Base-by-base conservation (phyloP, 30 jellyfish, hydroid and myxozoan species). In the Nemopilema nomurai region DNA sequence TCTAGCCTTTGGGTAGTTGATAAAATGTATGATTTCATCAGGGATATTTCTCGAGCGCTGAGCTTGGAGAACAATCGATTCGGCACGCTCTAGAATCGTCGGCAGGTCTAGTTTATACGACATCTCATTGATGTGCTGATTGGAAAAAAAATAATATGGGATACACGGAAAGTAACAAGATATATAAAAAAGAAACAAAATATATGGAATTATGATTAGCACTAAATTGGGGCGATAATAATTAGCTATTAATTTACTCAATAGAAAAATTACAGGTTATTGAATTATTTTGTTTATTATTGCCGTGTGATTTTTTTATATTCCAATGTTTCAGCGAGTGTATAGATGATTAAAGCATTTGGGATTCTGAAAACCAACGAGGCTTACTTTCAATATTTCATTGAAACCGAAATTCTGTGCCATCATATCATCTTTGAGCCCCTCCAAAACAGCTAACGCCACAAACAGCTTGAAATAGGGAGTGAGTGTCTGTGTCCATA, bases 401-500 rank as follows among this genome's bases (percentile, higher is more conserved):
- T 86, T 91, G 75, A 91, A 91, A 22, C 88, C 96, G 63, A 28
- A 91, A 62, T 85, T 75, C 21, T 82, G 71, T 0, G 87, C 71
- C 94, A 91, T 86, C 96, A 91, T 91, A 9, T 30, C 51, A 62
- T 91, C 96, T 76, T 71, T 91, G 67, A 86, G 90, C 76, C 90
- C 78, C 41, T 91, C 98, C 81, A 91, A 70, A 9, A 91, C 86
- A 8, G 98, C 96, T 8, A 86, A 30, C 4, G 95, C 85, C 1
- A 91, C 74, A 75, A 91, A 91, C 84, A 91, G 84, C 77, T 91
- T 91, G 80, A 91, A 91, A 64, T 91, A 79, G 25, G 94, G 93
- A 1, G 96, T 91, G 17, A 68, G 62, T 19, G 69, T 28, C 51
- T 91, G 98, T 0, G 92, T 80, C 98, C 98, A 91, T 32, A 86